Evolutionary conservation across 2,113 vertebrate species (phyloP), one percentile per base, ranked within the genome.

Genomic region (Pituophis catenifer): DNA sequence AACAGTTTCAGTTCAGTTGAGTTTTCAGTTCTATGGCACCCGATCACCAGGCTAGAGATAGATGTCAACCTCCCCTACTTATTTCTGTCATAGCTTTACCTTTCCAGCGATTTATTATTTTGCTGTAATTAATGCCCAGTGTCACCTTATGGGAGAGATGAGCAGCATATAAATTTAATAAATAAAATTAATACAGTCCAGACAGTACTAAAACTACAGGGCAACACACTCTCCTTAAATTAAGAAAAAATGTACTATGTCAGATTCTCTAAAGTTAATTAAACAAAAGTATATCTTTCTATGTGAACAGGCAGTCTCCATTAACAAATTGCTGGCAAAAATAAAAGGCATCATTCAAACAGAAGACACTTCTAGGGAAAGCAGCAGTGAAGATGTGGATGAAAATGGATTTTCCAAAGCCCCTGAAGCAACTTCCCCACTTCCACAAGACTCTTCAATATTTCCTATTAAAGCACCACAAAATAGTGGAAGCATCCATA

Each of bases 311-410:
- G 57, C 92, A 6, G 11, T 96, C 92, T 96, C 86, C 90, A 88
- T 93, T 65, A 95, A 95, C 38, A 89, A 93, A 86, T 8, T 96
- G 12, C 23, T 96, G 88, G 91, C 91, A 89, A 97, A 96, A 89
- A 92, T 94, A 86, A 97, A 95, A 94, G 94, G 50, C 38, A 95
- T 96, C 59, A 91, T 95, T 44, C 89, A 96, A 94, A 95, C 95
- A 93, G 96, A 96, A 93, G 95, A 95, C 44, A 90, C 89, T 87
- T 91, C 97, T 90, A 88, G 94, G 55, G 94, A 94, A 95, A 95
- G 93, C 85, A 94, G 54, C 93, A 93, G 92, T 53, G 89, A 96
- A 33, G 93, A 15, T 29, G 55, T 94, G 65, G 81, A 94, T 65
- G 90, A 93, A 92, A 95, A 90, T 33, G 86, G n/a, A 54, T 53